These are phyloP conservation scores for Gallinago nigripennis DNA, from an alignment of 2,797 vertebrate genomes.

Conservation along the genomic window DNA sequence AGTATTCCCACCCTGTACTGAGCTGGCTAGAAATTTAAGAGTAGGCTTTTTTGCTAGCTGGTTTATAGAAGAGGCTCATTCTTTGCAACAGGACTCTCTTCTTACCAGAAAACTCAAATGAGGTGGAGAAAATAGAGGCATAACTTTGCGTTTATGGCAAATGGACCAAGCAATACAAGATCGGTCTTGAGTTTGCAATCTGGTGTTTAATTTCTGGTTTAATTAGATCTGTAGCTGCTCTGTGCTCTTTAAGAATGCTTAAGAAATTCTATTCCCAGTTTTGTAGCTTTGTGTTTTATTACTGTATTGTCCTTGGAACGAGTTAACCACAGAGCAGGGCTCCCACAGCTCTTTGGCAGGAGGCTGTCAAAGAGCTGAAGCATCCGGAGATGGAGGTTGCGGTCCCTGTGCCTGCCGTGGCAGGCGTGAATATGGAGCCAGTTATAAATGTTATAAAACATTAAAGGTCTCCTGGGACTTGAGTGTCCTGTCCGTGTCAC, in stretches of 20 bases:
- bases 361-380: background rate
- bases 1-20: background rate
- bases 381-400: background rate
- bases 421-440: rapidly evolving
- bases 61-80: background rate
- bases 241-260: background rate
- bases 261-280: background rate
- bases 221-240: background rate
- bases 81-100: background rate
- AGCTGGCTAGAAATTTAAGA: background rate
- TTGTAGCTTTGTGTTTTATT: constrained; percentile 23
- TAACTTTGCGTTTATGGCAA: background rate
- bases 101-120: background rate
- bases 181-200: background rate
- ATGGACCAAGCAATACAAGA: background rate
- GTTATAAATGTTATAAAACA: background rate
- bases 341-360: background rate
- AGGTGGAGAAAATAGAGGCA: background rate
- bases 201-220: background rate
- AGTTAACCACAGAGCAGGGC: background rate
- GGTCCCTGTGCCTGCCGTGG: rapidly evolving
- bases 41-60: background rate
- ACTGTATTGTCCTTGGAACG: background rate
- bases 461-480: background rate
- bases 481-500: background rate